Conservation (phyloP, 2,888 invertebrate species). For the Pseudanteris insignis region DNA sequence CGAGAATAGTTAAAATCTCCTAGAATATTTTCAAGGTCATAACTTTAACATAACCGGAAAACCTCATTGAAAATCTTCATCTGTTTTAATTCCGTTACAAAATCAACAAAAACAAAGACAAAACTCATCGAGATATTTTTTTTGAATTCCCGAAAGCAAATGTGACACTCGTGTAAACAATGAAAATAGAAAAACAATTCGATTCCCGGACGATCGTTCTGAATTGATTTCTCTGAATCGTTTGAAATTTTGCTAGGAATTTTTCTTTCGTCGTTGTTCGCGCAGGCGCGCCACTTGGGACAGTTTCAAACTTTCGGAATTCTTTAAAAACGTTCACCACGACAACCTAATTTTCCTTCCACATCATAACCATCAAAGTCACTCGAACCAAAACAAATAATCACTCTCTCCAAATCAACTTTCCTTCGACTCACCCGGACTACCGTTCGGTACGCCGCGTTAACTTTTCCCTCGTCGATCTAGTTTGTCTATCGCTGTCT, state of each 20-base stretch:
- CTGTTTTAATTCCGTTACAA: too few relatives aligned
- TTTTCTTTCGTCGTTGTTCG: background rate
- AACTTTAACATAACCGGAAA: too few relatives aligned
- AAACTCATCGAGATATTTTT: too few relatives aligned
- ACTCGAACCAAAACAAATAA: conserved; percentile 34
- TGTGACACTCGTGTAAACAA: background rate
- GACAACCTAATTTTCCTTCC: conserved; percentile 26
- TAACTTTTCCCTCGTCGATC: conserved; percentile 23
- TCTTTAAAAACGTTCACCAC: conserved; percentile 26
- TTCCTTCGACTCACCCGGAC: conserved; percentile 32
- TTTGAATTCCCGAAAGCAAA: too few relatives aligned
- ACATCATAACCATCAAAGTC: conserved; percentile 20
- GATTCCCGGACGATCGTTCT: too few relatives aligned
- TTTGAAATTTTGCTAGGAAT: too few relatives aligned
- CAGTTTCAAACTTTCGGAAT: conserved; percentile 30
- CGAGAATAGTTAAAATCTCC: too few relatives aligned
- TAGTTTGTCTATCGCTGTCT: background rate
- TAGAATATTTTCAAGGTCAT: too few relatives aligned
- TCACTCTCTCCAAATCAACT: conserved; percentile 42
- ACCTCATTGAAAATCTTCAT: too few relatives aligned
- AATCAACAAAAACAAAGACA: too few relatives aligned
- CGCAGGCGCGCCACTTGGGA: conserved; percentile 10
- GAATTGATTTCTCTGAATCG: too few relatives aligned
- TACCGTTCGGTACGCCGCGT: conserved; percentile 5
- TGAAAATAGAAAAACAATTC: background rate